phyloP scores from a whole-genome alignment of 2,113 vertebrate genomes.

The Hystrix brachyura region DNA sequence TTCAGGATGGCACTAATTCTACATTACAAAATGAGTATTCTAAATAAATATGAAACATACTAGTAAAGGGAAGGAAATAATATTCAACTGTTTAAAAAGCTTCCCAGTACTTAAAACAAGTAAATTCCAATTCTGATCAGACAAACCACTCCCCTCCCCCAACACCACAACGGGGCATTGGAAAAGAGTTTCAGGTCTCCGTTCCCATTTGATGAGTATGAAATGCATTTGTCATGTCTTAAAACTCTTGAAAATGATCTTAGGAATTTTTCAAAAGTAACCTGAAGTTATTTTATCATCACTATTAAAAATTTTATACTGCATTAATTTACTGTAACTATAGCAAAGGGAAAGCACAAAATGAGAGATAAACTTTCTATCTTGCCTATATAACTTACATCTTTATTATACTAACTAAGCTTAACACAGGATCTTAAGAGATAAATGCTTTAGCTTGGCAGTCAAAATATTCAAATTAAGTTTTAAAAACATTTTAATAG shows the following conservation, averaged over 20 bases:
- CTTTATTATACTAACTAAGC: neutral
- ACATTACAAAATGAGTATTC: neutral
- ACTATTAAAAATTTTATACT: neutral
- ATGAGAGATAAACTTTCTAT: neutral
- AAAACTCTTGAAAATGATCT: slow-evolving; percentile 49
- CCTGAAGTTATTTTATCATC: neutral
- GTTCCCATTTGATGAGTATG: neutral
- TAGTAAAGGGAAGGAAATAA: neutral
- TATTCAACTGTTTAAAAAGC: slow-evolving; percentile 19
- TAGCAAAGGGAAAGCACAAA: neutral
- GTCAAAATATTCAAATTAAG: neutral
- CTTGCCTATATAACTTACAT: neutral
- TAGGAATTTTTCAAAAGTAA: slow-evolving; percentile 48
- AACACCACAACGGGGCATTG: neutral
- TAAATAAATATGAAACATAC: slow-evolving; percentile 26
- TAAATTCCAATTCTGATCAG: slow-evolving; percentile 6
- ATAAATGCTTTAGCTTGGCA: neutral
- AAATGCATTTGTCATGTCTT: slow-evolving; percentile 19
- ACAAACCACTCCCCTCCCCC: neutral
- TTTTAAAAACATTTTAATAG: neutral
- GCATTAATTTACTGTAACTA: neutral
- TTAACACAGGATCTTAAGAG: neutral
- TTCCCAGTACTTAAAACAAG: slow-evolving; percentile 24
- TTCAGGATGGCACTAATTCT: slow-evolving; percentile 7
- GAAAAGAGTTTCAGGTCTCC: neutral